These are phyloP conservation scores for Agonum fuliginosum DNA, from an alignment of 2,888 invertebrate species.

Conservation along the genomic window DNA sequence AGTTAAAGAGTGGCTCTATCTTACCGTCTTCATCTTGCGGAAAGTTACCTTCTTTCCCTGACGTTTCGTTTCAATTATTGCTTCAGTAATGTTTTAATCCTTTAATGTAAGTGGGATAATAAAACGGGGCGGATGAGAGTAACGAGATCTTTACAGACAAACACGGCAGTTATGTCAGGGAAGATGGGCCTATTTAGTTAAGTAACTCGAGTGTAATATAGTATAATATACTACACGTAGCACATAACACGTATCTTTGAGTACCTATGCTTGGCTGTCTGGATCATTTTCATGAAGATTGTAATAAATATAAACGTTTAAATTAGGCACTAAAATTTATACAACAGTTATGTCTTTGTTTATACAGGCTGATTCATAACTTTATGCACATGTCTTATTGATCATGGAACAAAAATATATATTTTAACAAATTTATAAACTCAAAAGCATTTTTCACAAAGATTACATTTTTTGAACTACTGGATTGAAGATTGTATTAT, in stretches of 20 bases:
- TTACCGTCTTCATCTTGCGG: background rate
- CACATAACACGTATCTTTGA: background rate
- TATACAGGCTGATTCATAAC: no score
- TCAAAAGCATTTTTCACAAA: no score
- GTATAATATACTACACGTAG: background rate
- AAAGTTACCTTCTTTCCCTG: background rate
- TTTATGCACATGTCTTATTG: no score
- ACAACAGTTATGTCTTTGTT: no score
- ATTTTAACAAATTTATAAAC: no score
- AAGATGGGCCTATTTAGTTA: background rate
- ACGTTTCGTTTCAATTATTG: slow-evolving; percentile 8
- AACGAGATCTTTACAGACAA: background rate
- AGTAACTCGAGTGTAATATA: background rate
- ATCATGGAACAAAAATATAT: no score
- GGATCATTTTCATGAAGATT: no score
- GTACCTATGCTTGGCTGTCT: background rate
- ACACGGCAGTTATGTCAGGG: background rate
- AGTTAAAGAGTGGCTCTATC: background rate
- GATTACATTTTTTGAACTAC: no score
- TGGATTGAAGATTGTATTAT: no score
- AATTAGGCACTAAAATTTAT: no score
- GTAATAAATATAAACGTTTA: no score
- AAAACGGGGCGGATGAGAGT: background rate
- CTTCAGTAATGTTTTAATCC: background rate
- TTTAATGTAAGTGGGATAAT: background rate